phyloP scores from a whole-genome alignment of 2,113 vertebrate species.

The Anseranas semipalmata region DNA sequence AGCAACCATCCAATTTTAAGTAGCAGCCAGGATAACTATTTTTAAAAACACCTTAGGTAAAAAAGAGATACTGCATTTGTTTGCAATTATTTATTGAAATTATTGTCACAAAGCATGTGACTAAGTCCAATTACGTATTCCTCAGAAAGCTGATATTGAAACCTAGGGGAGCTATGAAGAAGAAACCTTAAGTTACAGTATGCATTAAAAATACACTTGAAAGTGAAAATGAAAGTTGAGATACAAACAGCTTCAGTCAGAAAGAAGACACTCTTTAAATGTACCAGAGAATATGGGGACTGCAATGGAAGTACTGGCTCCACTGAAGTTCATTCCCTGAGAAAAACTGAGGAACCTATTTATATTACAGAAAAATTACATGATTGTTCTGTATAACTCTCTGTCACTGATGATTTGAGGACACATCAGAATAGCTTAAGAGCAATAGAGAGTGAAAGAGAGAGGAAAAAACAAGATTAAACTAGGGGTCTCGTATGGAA shows the following conservation, averaged over 20 bases:
- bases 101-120: neutral
- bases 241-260: neutral
- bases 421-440: neutral
- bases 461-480: neutral
- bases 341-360: neutral
- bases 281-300: neutral
- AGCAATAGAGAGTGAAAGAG: neutral
- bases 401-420: neutral
- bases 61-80: neutral
- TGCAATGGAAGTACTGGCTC: neutral
- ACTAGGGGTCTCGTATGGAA: neutral
- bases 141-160: neutral
- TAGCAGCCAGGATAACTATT: neutral
- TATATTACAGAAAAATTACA: neutral
- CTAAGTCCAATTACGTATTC: neutral
- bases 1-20: neutral
- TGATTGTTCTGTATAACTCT: neutral
- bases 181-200: neutral
- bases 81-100: neutral
- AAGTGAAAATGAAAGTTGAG: constrained; percentile 39
- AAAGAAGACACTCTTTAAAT: neutral
- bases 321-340: neutral
- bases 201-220: neutral
- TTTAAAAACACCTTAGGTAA: neutral
- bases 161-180: neutral